These are phyloP conservation scores for Danio choprae DNA, from an alignment of 2,797 vertebrate genomes.

Conservation along the genomic window DNA sequence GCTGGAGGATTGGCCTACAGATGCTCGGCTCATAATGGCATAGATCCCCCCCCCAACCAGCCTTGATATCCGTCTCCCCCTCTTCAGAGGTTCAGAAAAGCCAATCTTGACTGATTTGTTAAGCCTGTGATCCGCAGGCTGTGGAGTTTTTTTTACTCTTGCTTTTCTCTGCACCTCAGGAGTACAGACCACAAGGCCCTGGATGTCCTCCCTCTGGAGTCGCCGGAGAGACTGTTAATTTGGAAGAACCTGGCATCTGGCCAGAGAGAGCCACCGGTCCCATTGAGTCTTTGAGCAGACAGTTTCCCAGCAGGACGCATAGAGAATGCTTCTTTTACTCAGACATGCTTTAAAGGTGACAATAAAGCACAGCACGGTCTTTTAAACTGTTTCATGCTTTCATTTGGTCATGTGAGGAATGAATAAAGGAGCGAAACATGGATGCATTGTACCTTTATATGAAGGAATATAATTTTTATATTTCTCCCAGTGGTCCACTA, in stretches of 20 bases:
- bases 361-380: slow-evolving; percentile 74
- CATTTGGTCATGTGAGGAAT: slow-evolving; percentile 60
- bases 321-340: slow-evolving; percentile 79
- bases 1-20: slow-evolving; percentile 77
- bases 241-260: slow-evolving; percentile 80
- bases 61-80: slow-evolving; percentile 67
- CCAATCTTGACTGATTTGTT: slow-evolving; percentile 82
- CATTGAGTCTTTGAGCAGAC: slow-evolving; percentile 69
- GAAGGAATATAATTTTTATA: not conserved
- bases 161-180: slow-evolving; percentile 70
- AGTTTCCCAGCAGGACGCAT: slow-evolving; percentile 71
- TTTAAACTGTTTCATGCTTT: slow-evolving; percentile 54
- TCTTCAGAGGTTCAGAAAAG: slow-evolving; percentile 69
- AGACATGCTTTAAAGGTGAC: slow-evolving; percentile 80
- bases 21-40: slow-evolving; percentile 68
- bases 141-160: slow-evolving; percentile 67
- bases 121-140: slow-evolving; percentile 76
- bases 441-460: slow-evolving; percentile 46
- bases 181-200: slow-evolving; percentile 70
- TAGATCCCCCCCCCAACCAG: slow-evolving; percentile 55
- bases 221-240: slow-evolving; percentile 80
- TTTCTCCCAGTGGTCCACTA: slow-evolving; percentile 1
- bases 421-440: slow-evolving; percentile 75
- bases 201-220: slow-evolving; percentile 76
- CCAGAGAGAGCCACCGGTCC: slow-evolving; percentile 83